Evolutionary conservation across 2,113 vertebrate genomes (phyloP), one percentile per base, ranked within the genome.

Genomic region (Pelmatolapia mariae): DNA sequence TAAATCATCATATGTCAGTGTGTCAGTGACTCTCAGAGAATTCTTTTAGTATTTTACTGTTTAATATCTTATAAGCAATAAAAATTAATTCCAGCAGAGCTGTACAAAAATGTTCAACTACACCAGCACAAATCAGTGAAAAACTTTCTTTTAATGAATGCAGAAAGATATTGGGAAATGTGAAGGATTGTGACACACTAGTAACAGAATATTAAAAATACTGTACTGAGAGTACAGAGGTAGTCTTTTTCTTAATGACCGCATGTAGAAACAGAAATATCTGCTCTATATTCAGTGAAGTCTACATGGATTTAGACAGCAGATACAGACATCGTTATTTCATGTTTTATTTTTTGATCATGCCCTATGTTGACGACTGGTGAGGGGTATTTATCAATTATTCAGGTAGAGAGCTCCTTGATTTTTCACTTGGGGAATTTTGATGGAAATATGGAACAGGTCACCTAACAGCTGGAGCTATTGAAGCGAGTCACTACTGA

Each of bases 371-470:
- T 93, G 92, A 84, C 79, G 40, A 82, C 84, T 92, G 87, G 81
- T 80, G 33, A 29, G 53, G 80, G 53, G 43, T 16, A 80, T 13
- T 47, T 76, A 95, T 95, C 80, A 94, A 93, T 95, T 94, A 95
- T 95, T 95, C 85, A 96, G 87, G 61, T 79, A 80, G 86, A 76
- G 79, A 89, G 76, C 52, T 80, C 56, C 76, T 90, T 91, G 87
- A 92, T 88, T 91, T 93, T 89, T 92, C 52, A 88, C 36, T 87
- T 24, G 11, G 53, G 36, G 79, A 76, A 68, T 83, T 89, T 56
- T 83, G 81, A 88, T 71, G 73, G 78, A 85, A 92, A 91, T 89
- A 90, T 83, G 83, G 38, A 73, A 61, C 56, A 81, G 91, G 91
- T 93, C 92, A 94, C 38, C 90, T 66, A 33, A 85, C 81, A 88